Conservation (phyloP, 2,113 vertebrate genomes). For the Platichthys stellatus region DNA sequence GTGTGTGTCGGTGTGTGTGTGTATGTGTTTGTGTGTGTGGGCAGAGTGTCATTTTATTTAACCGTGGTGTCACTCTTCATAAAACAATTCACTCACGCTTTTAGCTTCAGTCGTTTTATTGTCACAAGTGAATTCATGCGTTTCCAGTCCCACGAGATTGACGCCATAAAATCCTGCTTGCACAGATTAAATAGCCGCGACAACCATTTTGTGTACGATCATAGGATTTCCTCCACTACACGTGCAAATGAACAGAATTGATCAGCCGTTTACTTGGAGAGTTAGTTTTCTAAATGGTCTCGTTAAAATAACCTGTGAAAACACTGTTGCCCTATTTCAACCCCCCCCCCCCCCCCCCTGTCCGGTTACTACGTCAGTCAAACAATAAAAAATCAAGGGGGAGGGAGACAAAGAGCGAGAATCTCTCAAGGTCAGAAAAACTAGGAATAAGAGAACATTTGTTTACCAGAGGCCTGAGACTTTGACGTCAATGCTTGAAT, state of each 20-base stretch:
- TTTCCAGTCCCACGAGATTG: background rate
- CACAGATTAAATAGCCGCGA: background rate
- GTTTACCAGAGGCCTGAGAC: background rate
- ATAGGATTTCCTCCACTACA: too few relatives aligned
- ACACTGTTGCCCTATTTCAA: too few relatives aligned
- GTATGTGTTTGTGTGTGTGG: too few relatives aligned
- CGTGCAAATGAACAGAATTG: background rate
- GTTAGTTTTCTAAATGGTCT: too few relatives aligned
- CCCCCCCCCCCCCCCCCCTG: too few relatives aligned
- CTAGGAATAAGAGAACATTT: background rate
- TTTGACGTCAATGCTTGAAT: constrained; percentile 1
- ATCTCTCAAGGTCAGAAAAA: constrained; percentile 19
- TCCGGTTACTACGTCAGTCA: background rate
- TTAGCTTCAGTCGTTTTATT: background rate
- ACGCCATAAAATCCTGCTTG: background rate
- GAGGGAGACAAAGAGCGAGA: background rate
- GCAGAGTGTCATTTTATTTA: background rate
- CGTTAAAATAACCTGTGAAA: too few relatives aligned
- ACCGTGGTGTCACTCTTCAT: background rate
- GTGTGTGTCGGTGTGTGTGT: too few relatives aligned
- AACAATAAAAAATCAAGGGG: background rate
- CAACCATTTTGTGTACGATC: too few relatives aligned
- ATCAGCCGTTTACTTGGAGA: constrained; percentile 1
- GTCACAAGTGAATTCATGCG: background rate
- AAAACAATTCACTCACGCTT: background rate